Percentiles rank a stretch among this genome's conserved stretches.
Conservation (phyloP, 1,140 invertebrate genomes). For the Eueides isabella region DNA sequence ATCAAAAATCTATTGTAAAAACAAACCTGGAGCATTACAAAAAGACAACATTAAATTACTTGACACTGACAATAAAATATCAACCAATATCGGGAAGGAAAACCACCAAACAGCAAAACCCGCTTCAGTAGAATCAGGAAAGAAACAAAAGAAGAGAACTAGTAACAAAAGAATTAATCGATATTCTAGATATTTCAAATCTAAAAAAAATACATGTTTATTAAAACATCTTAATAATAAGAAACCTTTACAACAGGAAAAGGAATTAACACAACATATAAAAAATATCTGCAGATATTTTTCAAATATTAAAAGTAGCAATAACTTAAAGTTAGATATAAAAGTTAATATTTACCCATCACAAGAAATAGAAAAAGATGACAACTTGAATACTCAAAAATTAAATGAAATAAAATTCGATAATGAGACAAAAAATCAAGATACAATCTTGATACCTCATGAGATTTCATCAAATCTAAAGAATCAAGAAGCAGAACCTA, state of each 20-base stretch:
- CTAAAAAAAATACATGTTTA: constrained; percentile 46
- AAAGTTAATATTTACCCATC: constrained; percentile 49
- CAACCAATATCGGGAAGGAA: constrained; percentile 24
- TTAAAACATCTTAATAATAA: constrained; percentile 43
- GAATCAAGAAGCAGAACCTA: not conserved
- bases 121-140: not conserved
- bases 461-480: not conserved
- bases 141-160: constrained; percentile 20
- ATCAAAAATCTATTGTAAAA: not conserved
- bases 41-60: constrained; percentile 32
- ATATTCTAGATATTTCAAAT: constrained; percentile 36
- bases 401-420: not conserved
- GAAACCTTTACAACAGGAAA: constrained; percentile 18
- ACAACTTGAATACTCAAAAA: not conserved
- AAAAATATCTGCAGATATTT: constrained; percentile 58
- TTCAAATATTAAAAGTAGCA: constrained; percentile 42
- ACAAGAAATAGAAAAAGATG: constrained; percentile 23
- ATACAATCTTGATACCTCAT: not conserved
- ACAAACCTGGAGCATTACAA: not conserved
- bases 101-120: constrained; percentile 24
- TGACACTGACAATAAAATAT: constrained; percentile 14
- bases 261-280: constrained; percentile 49
- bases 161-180: constrained; percentile 26
- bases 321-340: constrained; percentile 59
- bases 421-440: not conserved